Evolutionary conservation across 2,797 vertebrate genomes (phyloP), one percentile per base, ranked within the genome.

Genomic region (Siniperca undulata): DNA sequence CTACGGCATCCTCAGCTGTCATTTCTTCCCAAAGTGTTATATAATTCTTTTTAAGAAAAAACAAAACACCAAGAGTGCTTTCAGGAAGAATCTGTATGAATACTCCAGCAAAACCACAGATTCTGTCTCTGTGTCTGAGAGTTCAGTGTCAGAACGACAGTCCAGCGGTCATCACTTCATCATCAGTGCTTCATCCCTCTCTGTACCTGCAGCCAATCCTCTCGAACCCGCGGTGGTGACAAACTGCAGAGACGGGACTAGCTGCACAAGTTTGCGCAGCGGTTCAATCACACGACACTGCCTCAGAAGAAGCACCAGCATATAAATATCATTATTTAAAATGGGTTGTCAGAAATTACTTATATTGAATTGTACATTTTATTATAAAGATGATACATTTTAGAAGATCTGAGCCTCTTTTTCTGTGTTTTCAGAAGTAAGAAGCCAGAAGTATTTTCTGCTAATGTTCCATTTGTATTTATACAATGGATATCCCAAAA

Each of bases 11-110:
- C 90, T 98, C 46, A 93, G 96, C 81, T 98, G 97, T 81, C 97
- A 95, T 4, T 98, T 98, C 86, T 93, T 98, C 65, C 97, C 97
- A 30, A 98, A 98, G 90, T 98, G 97, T 83, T 98, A 98, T 14
- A 70, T 97, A 50, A 97, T 98, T 38, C 85, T 98, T 81, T 98
- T 95, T 77, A 97, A 96, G 85, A 97, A 96, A 91, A 94, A 97
- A 38, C 89, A 95, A 77, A 98, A 99, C 83, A 98, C 97, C 36
- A 96, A 93, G 80, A 96, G 92, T 9, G 97, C 97, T 56, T 98
- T 98, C 86, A 93, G 96, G 42, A 93, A 96, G 84, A 95, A 94
- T 56, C 82, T 98, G 70, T 97, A 96, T 40, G 96, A 93, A 0
- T 98, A 97, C 19, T 96, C 96, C 4, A 94, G 87, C 60, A 97